Evolutionary conservation across 2,888 invertebrate genomes (phyloP).

Genomic region (Bellardia pandia): DNA sequence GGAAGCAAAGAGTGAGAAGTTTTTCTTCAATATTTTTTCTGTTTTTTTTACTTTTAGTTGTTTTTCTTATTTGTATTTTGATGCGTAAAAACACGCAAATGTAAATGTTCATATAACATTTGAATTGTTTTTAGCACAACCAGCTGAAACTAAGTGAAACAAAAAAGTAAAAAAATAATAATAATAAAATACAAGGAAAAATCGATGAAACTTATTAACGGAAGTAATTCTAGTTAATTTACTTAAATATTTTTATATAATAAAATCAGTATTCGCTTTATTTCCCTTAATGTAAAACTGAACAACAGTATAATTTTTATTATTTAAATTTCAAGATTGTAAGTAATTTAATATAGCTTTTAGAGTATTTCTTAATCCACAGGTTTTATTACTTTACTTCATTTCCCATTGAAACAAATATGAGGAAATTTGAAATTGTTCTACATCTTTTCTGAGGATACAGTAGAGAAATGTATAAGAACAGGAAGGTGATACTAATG

Average conservation of each 20-base stretch:
- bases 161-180: neutral
- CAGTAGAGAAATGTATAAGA: too few relatives aligned
- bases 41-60: neutral
- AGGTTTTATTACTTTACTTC: too few relatives aligned
- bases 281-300: too few relatives aligned
- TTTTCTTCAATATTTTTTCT: constrained; percentile 34
- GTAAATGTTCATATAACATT: constrained; percentile 36
- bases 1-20: constrained; percentile 26
- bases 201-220: constrained; percentile 37
- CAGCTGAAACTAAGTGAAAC: neutral
- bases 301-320: too few relatives aligned
- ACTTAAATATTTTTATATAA: neutral
- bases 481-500: too few relatives aligned
- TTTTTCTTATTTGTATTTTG: constrained; percentile 34
- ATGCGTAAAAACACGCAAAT: constrained; percentile 62
- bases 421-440: too few relatives aligned
- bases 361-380: too few relatives aligned
- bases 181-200: constrained; percentile 10
- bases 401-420: too few relatives aligned
- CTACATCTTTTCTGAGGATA: too few relatives aligned
- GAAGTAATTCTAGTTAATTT: neutral
- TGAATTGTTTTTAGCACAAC: constrained; percentile 28
- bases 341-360: too few relatives aligned
- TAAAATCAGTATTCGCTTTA: too few relatives aligned
- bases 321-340: too few relatives aligned